Evolutionary conservation across 2,113 vertebrate genomes (phyloP).

Genomic region (Hymenochirus boettgeri): DNA sequence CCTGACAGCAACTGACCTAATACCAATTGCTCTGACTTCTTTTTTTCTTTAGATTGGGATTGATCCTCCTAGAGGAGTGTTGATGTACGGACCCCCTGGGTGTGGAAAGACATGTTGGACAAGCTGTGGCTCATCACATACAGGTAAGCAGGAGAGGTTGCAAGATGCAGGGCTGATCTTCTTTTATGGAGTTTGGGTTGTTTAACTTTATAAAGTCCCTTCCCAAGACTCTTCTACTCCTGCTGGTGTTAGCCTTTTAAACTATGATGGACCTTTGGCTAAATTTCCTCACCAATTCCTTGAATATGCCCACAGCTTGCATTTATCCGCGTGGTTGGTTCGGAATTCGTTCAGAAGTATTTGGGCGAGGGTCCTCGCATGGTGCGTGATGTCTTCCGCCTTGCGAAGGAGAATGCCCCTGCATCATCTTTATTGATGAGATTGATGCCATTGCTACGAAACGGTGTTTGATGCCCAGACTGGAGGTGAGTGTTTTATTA

Average conservation of each 20-base stretch:
- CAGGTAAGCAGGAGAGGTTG: too few relatives aligned
- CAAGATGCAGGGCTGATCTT: too few relatives aligned
- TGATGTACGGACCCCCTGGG: constrained; percentile 91
- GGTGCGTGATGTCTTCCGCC: constrained; percentile 89
- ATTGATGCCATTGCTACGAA: constrained; percentile 94
- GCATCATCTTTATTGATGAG: constrained; percentile 96
- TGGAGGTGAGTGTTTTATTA: constrained; percentile 66
- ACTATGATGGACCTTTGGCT: too few relatives aligned
- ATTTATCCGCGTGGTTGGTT: constrained; percentile 91
- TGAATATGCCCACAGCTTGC: constrained; percentile 64
- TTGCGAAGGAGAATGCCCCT: constrained; percentile 92
- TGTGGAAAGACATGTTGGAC: constrained; percentile 95
- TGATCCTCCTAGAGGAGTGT: constrained; percentile 84
- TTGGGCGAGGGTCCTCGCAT: constrained; percentile 89
- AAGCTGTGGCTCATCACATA: constrained; percentile 94
- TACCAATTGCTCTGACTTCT: too few relatives aligned
- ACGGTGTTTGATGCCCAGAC: constrained; percentile 94
- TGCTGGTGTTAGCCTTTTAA: too few relatives aligned
- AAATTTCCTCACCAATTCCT: too few relatives aligned
- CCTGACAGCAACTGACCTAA: too few relatives aligned
- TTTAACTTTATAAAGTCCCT: too few relatives aligned
- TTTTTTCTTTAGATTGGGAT: constrained; percentile 86
- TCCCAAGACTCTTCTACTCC: too few relatives aligned
- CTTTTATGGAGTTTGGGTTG: too few relatives aligned
- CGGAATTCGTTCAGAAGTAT: constrained; percentile 95